Conservation (phyloP, 2,113 vertebrate genomes). For the Centropus unirufus region DNA sequence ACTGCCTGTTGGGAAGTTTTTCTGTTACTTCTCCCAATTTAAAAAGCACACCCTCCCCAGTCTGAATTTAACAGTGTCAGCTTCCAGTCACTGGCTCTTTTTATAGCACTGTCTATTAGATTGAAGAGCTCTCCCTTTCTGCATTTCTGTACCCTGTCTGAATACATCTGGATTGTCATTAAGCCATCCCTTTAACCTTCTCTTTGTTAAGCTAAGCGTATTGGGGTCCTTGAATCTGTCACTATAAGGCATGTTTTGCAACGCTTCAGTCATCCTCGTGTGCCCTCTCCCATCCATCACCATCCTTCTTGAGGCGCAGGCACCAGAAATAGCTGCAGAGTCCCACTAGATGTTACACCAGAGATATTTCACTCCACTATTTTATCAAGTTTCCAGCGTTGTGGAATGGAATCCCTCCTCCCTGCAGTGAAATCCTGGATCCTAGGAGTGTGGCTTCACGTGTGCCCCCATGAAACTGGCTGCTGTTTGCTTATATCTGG, state of each 20-base stretch:
- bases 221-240: slow-evolving; percentile 69
- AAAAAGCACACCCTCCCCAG: background rate
- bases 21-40: background rate
- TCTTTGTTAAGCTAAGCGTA: slow-evolving; percentile 69
- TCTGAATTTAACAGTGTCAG: slow-evolving; percentile 44
- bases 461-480: background rate
- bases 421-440: background rate
- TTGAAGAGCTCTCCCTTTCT: slow-evolving; percentile 51
- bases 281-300: slow-evolving; percentile 66
- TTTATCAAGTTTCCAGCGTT: background rate
- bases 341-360: slow-evolving; percentile 27
- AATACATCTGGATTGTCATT: slow-evolving; percentile 63
- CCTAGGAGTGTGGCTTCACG: background rate
- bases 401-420: background rate
- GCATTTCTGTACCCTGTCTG: slow-evolving; percentile 28
- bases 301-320: background rate
- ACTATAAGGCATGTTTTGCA: slow-evolving; percentile 61
- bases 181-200: slow-evolving; percentile 59
- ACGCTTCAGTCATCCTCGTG: slow-evolving; percentile 32
- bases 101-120: slow-evolving; percentile 63
- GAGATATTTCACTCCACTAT: background rate
- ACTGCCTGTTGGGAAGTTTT: background rate
- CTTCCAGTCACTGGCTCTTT: slow-evolving; percentile 42
- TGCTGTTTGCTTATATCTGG: background rate
- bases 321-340: slow-evolving; percentile 50